Conservation (phyloP, 2,113 vertebrate genomes). For the Camarhynchus parvulus region DNA sequence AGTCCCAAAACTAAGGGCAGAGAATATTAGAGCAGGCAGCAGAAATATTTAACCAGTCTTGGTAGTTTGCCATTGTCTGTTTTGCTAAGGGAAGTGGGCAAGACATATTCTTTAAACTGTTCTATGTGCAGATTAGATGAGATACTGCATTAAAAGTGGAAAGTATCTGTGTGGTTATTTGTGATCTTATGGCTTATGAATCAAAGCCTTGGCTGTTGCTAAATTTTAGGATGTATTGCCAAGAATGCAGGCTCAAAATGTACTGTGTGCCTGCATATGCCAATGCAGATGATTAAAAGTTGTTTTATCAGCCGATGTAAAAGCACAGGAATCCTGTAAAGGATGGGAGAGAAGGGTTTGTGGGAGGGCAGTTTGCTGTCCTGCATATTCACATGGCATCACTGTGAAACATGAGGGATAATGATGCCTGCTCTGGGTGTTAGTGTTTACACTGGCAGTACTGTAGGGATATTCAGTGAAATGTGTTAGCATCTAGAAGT, state of each 20-base stretch:
- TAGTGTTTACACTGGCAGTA: neutral
- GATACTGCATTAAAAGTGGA: neutral
- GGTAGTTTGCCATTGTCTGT: neutral
- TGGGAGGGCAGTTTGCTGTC: neutral
- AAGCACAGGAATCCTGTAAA: neutral
- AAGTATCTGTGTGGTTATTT: neutral
- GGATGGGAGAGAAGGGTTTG: neutral
- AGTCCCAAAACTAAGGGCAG: neutral
- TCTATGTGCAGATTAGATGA: neutral
- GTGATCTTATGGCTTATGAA: neutral
- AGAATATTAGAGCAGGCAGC: neutral
- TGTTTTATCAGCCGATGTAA: neutral
- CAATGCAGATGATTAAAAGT: neutral
- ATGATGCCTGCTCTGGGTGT: neutral
- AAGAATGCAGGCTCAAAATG: neutral
- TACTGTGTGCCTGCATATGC: neutral
- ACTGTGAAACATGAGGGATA: neutral
- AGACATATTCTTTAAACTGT: neutral
- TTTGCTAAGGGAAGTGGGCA: neutral
- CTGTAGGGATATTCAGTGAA: neutral
- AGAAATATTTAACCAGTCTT: neutral
- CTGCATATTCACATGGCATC: neutral
- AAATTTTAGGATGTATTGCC: neutral
- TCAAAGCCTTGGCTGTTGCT: neutral
- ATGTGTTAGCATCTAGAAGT: neutral